Percentiles rank a stretch among this genome's conserved stretches.
Conservation (phyloP, 1,140 invertebrate genomes). For the Saccostrea glomerata region DNA sequence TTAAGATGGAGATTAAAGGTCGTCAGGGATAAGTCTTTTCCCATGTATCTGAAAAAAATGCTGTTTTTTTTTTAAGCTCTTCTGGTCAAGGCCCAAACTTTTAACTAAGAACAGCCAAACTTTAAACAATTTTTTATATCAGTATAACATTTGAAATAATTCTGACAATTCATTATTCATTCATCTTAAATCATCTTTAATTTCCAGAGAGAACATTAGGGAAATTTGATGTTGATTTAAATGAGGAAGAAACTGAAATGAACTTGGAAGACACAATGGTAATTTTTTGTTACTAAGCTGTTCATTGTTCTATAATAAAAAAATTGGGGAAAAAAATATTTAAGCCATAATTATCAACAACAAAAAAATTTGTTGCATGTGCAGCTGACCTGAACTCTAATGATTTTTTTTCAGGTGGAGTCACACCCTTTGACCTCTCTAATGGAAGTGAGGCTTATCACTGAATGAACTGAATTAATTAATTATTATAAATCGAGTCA, state of each 20-base stretch:
- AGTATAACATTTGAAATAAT: too few species aligned
- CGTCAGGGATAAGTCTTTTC: too few species aligned
- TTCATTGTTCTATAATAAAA: not conserved
- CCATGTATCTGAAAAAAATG: too few species aligned
- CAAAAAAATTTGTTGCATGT: not conserved
- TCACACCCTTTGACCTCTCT: conserved; percentile 12
- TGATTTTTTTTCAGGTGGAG: not conserved
- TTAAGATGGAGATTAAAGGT: too few species aligned
- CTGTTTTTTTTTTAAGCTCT: too few species aligned
- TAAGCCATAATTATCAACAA: not conserved
- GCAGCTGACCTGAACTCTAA: not conserved
- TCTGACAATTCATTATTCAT: not conserved
- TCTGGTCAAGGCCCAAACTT: too few species aligned
- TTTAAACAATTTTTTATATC: too few species aligned
- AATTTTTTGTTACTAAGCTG: not conserved
- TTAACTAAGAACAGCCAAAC: too few species aligned
- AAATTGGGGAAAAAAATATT: too few species aligned
- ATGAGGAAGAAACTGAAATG: conserved; percentile 24
- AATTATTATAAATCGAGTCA: not conserved
- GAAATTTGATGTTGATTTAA: conserved; percentile 47
- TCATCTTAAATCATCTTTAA: not conserved
- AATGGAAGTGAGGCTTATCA: conserved; percentile 28
- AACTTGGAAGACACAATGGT: not conserved
- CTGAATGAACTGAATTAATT: not conserved
- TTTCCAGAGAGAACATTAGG: conserved; percentile 19